phyloP scores from a whole-genome alignment of 2,113 vertebrate species.

The Corythornis madagascariensis region DNA sequence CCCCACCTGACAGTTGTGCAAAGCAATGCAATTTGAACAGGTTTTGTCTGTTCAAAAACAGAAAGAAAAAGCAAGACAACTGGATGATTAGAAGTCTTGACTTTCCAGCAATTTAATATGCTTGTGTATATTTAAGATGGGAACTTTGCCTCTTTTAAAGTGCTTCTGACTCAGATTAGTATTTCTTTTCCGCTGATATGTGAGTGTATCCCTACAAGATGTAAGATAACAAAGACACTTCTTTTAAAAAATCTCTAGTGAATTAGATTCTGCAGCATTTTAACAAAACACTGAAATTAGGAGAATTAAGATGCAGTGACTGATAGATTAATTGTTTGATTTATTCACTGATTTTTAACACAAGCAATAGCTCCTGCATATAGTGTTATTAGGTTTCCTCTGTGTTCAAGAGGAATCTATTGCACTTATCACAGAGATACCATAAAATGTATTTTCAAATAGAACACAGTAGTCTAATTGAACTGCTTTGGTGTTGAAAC shows the following conservation, averaged over 20 bases:
- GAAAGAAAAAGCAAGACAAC: neutral
- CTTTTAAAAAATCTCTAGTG: neutral
- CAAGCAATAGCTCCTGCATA: neutral
- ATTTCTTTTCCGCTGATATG: neutral
- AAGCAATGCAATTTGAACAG: neutral
- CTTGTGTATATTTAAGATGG: neutral
- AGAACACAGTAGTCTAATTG: neutral
- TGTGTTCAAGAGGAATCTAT: neutral
- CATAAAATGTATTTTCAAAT: neutral
- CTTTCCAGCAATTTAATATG: neutral
- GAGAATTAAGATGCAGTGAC: neutral
- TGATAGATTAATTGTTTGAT: neutral
- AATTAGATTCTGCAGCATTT: neutral
- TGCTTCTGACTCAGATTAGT: neutral
- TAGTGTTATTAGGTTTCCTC: neutral
- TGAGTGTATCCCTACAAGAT: neutral
- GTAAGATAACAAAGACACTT: neutral
- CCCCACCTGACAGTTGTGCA: neutral
- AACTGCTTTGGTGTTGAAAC: neutral
- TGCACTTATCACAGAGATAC: neutral
- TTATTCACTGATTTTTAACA: neutral
- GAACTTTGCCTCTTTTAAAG: neutral
- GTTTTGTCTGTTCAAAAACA: neutral
- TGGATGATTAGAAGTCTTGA: neutral
- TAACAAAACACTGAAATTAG: neutral